Evolutionary conservation across 2,888 invertebrate genomes (phyloP).

Genomic region (Tuta absoluta): DNA sequence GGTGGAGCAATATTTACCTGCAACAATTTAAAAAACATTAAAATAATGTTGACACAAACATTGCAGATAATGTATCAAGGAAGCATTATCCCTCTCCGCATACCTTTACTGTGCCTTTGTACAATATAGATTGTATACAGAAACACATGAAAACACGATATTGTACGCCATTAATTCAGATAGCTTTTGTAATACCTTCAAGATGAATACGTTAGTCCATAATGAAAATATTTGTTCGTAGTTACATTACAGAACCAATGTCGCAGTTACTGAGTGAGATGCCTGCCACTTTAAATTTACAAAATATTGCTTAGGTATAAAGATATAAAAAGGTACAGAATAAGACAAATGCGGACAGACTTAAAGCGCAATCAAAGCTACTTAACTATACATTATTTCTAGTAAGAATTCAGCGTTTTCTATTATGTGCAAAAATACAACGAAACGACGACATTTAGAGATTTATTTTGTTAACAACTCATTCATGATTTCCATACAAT

Average conservation of each 20-base stretch:
- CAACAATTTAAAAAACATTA: constrained; percentile 23
- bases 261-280: too few relatives aligned
- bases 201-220: background rate
- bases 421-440: constrained; percentile 30
- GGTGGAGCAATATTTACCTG: constrained; percentile 24
- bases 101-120: background rate
- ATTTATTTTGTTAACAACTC: constrained; percentile 63
- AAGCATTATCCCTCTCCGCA: background rate
- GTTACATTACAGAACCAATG: too few relatives aligned
- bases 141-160: background rate
- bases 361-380: too few relatives aligned
- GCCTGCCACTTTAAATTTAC: too few relatives aligned
- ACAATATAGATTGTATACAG: background rate
- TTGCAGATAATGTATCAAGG: background rate
- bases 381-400: too few relatives aligned
- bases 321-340: too few relatives aligned
- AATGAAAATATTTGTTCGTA: too few relatives aligned
- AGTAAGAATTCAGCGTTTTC: background rate
- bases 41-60: background rate
- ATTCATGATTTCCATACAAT: constrained; percentile 56
- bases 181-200: background rate
- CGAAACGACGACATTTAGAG: constrained; percentile 62
- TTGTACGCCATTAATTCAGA: background rate
- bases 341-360: too few relatives aligned
- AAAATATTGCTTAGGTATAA: too few relatives aligned